Conservation (phyloP, 37 sponge, comb jelly and placozoan genomes). For the Diacarnus erythraeanus region DNA sequence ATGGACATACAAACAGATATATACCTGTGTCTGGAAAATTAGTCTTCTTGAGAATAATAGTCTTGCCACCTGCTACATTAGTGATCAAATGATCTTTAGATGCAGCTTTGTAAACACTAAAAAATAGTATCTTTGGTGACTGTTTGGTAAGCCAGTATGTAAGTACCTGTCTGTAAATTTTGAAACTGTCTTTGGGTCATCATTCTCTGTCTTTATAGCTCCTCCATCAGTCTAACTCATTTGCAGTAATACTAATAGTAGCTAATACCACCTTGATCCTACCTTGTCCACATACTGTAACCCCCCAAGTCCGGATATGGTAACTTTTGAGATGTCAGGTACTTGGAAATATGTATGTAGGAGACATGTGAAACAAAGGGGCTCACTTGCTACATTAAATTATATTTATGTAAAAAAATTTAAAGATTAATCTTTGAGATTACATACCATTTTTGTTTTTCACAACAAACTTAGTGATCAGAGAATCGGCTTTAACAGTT, state of each 20-base stretch:
- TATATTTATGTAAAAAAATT: not conserved
- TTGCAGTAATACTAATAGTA: not conserved
- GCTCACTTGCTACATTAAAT: slow-evolving; percentile 23
- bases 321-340: slow-evolving; percentile 69
- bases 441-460: slow-evolving; percentile 56
- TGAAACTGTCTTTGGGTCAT: slow-evolving; percentile 52
- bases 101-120: slow-evolving; percentile 71
- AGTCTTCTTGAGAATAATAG: slow-evolving; percentile 58
- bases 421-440: not conserved
- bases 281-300: slow-evolving; percentile 83
- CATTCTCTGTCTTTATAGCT: slow-evolving; percentile 38
- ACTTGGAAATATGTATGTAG: slow-evolving; percentile 88
- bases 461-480: slow-evolving; percentile 34
- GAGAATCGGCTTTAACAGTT: slow-evolving; percentile 23
- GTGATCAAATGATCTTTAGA: slow-evolving; percentile 68
- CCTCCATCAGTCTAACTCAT: slow-evolving; percentile 43
- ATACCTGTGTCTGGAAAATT: slow-evolving; percentile 88
- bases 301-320: slow-evolving; percentile 80
- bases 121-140: not conserved
- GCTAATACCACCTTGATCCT: not conserved
- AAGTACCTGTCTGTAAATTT: slow-evolving; percentile 72
- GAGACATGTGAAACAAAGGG: slow-evolving; percentile 84
- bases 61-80: slow-evolving; percentile 72
- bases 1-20: not conserved
- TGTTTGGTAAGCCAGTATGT: not conserved